These are phyloP conservation scores for Salvelinus fontinalis DNA, from an alignment of 2,113 vertebrate genomes.

Conservation along the genomic window DNA sequence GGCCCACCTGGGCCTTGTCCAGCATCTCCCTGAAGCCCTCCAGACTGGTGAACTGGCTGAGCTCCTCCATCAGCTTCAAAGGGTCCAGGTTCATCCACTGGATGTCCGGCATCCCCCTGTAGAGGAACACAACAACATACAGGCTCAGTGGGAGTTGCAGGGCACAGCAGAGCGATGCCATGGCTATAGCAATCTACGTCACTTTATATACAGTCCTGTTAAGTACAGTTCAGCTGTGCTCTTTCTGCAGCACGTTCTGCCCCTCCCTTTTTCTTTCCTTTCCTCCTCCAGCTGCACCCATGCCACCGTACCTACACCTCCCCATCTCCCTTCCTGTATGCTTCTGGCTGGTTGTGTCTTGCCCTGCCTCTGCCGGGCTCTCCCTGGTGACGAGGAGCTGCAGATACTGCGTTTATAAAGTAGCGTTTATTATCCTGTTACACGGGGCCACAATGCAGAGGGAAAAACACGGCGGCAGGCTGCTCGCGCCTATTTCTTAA, in stretches of 20 bases:
- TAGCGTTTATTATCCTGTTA: conserved; percentile 93
- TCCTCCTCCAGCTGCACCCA: background rate
- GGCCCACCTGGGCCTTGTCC: conserved; percentile 96
- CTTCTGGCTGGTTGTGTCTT: background rate
- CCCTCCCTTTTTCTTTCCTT: background rate
- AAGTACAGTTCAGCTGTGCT: no score
- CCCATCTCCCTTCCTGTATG: background rate
- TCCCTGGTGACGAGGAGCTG: conserved; percentile 41
- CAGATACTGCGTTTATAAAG: conserved; percentile 78
- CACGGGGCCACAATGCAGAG: conserved; percentile 77
- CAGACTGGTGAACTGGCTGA: conserved; percentile 91
- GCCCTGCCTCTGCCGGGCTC: background rate
- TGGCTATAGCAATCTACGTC: conserved; percentile 22
- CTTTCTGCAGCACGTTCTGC: no score
- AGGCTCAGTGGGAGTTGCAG: background rate
- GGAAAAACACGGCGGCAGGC: conserved; percentile 68
- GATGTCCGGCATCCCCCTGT: conserved; percentile 91
- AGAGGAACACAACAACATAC: conserved; percentile 37
- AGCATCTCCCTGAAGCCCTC: conserved; percentile 96
- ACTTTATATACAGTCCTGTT: no score
- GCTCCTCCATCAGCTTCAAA: conserved; percentile 90
- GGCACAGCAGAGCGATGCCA: background rate
- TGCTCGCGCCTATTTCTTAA: conserved; percentile 71
- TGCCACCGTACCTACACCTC: background rate
- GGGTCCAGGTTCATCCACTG: conserved; percentile 98